phyloP scores from a whole-genome alignment of 2,797 vertebrate species.

The Lutjanus campechanus region DNA sequence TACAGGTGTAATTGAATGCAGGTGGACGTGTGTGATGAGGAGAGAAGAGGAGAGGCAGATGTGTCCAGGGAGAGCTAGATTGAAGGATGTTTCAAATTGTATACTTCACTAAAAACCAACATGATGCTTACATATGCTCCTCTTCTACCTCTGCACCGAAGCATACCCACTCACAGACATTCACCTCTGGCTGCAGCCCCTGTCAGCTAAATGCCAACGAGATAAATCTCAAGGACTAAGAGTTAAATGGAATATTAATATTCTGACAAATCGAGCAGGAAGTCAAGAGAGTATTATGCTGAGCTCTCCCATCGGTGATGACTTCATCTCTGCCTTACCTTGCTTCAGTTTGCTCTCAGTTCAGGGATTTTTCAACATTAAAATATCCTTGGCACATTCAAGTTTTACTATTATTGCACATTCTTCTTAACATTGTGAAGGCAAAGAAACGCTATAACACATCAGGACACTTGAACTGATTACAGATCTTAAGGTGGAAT shows the following conservation, averaged over 20 bases:
- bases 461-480: background rate
- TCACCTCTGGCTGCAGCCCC: conserved; percentile 56
- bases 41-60: conserved; percentile 6
- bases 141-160: background rate
- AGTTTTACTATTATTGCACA: background rate
- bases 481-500: background rate
- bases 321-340: conserved; percentile 56
- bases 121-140: conserved; percentile 8
- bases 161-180: conserved; percentile 1
- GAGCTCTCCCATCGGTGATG: conserved; percentile 58
- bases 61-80: background rate
- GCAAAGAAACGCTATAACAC: background rate
- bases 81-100: background rate
- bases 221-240: conserved; percentile 74
- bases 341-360: conserved; percentile 37
- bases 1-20: conserved; percentile 32
- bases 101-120: background rate
- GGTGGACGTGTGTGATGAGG: conserved; percentile 6
- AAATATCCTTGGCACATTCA: background rate
- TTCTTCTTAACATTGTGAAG: background rate
- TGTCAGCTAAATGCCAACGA: conserved; percentile 73
- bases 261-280: conserved; percentile 74
- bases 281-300: conserved; percentile 64
- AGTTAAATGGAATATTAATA: conserved; percentile 76
- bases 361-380: conserved; percentile 16